Base-by-base conservation (phyloP, 2,888 invertebrate genomes). In the Dasysyrphus albostriatus region DNA sequence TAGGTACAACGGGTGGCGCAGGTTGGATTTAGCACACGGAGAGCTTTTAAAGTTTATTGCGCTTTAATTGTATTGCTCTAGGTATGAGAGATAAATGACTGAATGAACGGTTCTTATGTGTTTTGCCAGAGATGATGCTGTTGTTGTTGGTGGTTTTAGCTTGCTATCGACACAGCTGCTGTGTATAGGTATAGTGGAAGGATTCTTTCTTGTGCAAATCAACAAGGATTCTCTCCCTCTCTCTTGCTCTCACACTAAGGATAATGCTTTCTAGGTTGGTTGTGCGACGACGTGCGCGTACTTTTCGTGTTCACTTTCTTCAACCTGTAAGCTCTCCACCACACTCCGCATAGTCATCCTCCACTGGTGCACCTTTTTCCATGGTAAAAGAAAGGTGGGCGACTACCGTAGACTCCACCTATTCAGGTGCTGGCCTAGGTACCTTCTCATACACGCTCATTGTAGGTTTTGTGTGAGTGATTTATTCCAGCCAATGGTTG, bases 401-500 rank as follows among this genome's bases (percentile, higher is more conserved):
- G 79, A 80, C 83, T 84, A 80, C 88, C 79, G 83, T 88, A 79
- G 88, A 88, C 83, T 88, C 88, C 88, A 83, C 88, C 88, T 88
- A 83, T 83, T 88, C 83, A 88, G 88, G 88, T 88, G 88, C 88
- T 88, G 83, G 47, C 58, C 84, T 80, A 83, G 84, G 80, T 88
- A 83, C 88, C 83, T 76, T 83, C 78, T 81, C 82, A 78, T 72
- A 75, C 87, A 83, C 78, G 78, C 83, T 82, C 87, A 88, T 42
- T 77, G 80, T 80, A 88, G 88, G 87, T 88, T 75, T 75, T 84
- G 87, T 88, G 83, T 79, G 83, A 87, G 91, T 92, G 92, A 92
- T 92, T 92, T 92, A 92, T 92, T 90, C 90, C 92, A 92, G 90
- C 92, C 92, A 92, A 92, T 92, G 92, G 92, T 92, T 91, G 92